These are phyloP conservation scores for Bubo scandiacus DNA, from an alignment of 2,113 vertebrate species.

Conservation along the genomic window DNA sequence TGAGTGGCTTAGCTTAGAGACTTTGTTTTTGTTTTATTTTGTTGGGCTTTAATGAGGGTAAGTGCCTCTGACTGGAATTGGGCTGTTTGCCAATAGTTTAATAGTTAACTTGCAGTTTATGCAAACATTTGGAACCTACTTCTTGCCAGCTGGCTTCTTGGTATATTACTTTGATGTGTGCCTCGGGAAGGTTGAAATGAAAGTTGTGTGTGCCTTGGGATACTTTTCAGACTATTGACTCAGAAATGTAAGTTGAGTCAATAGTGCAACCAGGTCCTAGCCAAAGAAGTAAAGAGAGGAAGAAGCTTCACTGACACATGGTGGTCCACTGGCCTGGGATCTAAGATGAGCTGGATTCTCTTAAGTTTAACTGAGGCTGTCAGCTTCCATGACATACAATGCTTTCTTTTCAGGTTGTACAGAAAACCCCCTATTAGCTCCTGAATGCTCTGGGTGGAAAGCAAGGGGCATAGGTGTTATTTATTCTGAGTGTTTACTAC, in stretches of 20 bases:
- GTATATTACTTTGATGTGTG: conserved; percentile 49
- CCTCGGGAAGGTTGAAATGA: conserved; percentile 43
- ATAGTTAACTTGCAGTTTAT: conserved; percentile 53
- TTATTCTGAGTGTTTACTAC: not conserved
- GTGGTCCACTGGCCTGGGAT: not conserved
- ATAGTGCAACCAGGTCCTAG: not conserved
- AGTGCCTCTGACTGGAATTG: conserved; percentile 31
- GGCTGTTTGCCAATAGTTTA: conserved; percentile 45
- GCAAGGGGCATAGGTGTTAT: not conserved
- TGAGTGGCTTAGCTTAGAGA: conserved; percentile 24
- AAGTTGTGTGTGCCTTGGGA: conserved; percentile 56
- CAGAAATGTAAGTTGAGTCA: conserved; percentile 28
- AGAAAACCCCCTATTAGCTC: not conserved
- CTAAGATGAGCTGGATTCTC: not conserved
- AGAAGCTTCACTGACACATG: not conserved
- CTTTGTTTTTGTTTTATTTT: conserved; percentile 47
- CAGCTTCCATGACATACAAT: not conserved
- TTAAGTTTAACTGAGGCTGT: not conserved
- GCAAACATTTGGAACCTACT: conserved; percentile 30
- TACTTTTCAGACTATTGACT: conserved; percentile 49
- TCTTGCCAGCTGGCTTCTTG: conserved; percentile 53
- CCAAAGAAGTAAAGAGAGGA: not conserved
- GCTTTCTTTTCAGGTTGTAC: not conserved
- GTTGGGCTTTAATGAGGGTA: conserved; percentile 25
- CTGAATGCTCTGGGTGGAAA: not conserved